These are phyloP conservation scores for Cordilura impudica DNA, from an alignment of 2,888 invertebrate species.

Conservation along the genomic window DNA sequence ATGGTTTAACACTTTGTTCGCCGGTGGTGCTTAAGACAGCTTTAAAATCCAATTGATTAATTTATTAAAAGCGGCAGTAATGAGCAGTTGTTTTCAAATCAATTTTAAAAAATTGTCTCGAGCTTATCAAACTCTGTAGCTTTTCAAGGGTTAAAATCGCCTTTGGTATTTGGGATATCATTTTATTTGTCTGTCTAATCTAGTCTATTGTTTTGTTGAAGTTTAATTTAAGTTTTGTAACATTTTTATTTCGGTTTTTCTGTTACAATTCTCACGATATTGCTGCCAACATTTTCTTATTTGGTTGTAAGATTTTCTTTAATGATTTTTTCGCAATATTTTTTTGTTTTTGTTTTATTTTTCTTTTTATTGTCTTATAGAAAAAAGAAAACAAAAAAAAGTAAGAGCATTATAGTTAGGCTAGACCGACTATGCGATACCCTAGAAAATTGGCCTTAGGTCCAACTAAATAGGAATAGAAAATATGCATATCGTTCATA, in stretches of 20 bases:
- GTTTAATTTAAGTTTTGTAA: not conserved
- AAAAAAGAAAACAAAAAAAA: slow-evolving; percentile 1
- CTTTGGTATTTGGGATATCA: slow-evolving; percentile 9
- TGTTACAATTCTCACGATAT: slow-evolving; percentile 60
- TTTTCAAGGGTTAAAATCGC: slow-evolving; percentile 2
- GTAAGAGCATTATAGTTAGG: no score
- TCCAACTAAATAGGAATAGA: no score
- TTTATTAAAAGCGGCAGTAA: not conserved
- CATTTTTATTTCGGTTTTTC: slow-evolving; percentile 27
- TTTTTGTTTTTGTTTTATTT: not conserved
- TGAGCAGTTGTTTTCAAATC: not conserved
- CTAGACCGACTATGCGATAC: no score
- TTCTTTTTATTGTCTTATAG: slow-evolving; percentile 18
- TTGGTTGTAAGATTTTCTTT: slow-evolving; percentile 39
- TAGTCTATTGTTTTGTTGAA: slow-evolving; percentile 16
- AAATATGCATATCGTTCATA: no score
- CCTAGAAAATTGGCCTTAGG: no score
- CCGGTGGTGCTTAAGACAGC: not conserved
- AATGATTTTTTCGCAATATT: slow-evolving; percentile 20
- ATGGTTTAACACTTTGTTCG: not conserved
- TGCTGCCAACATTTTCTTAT: slow-evolving; percentile 50
- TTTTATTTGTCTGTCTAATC: slow-evolving; percentile 11
- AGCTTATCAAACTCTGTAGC: slow-evolving; percentile 7
- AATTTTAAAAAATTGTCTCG: not conserved
- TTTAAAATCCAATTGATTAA: not conserved